A percentile compares a stretch with the other conserved stretches of the same genome.
Evolutionary conservation across 2,113 vertebrate genomes (phyloP).

Genomic region (Passer montanus): DNA sequence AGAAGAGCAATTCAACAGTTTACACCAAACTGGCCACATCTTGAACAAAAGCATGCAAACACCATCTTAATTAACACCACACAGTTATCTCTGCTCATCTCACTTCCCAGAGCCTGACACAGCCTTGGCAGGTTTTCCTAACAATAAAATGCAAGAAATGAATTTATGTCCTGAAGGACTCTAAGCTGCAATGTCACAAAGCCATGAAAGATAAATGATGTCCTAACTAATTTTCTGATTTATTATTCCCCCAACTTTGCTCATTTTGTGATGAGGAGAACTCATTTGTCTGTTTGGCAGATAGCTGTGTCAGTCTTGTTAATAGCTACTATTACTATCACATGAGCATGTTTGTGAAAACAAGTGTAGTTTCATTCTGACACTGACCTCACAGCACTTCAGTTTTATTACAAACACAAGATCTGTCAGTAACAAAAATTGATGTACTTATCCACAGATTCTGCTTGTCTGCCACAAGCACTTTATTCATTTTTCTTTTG

Average conservation of each 20-base stretch:
- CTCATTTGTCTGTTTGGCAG: conserved; percentile 73
- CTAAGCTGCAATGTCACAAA: conserved; percentile 25
- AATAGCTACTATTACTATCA: conserved; percentile 66
- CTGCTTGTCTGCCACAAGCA: conserved; percentile 51
- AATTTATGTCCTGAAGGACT: conserved; percentile 60
- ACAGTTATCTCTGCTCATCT: neutral
- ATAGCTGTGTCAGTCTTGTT: conserved; percentile 58
- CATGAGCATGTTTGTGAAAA: conserved; percentile 64
- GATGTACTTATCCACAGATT: conserved; percentile 64
- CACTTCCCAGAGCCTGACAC: neutral
- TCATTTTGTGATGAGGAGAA: conserved; percentile 55
- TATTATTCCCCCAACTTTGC: conserved; percentile 63
- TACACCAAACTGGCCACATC: neutral
- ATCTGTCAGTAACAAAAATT: conserved; percentile 64
- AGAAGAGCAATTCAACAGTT: conserved; percentile 11
- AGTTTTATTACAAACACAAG: conserved; percentile 46
- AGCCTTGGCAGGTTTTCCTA: conserved; percentile 57
- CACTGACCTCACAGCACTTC: conserved; percentile 74
- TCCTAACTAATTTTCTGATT: conserved; percentile 79
- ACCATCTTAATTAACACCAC: conserved; percentile 57
- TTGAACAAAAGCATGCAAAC: neutral
- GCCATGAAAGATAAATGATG: conserved; percentile 69
- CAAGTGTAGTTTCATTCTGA: conserved; percentile 11
- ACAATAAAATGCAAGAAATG: conserved; percentile 61
- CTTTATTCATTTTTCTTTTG: conserved; percentile 71